Percentiles rank a stretch among this genome's conserved stretches.
Conservation (phyloP, 2,888 invertebrate genomes). For the Torymus tubicola region DNA sequence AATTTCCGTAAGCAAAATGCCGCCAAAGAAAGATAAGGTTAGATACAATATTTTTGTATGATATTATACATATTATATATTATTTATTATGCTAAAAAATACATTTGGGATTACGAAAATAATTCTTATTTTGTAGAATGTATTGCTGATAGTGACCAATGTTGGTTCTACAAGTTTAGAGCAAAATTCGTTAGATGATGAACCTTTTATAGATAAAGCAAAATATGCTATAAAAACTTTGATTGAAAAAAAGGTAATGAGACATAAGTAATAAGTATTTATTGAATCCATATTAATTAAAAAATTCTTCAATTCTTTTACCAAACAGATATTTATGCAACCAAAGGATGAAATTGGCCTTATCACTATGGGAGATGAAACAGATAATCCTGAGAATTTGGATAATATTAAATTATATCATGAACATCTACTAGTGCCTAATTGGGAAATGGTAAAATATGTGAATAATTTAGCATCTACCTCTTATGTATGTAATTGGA, state of each 20-base stretch:
- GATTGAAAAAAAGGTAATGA: slow-evolving; percentile 62
- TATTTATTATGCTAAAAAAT: slow-evolving; percentile 6
- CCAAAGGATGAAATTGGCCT: slow-evolving; percentile 65
- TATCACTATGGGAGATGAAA: slow-evolving; percentile 62
- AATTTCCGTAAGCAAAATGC: slow-evolving; percentile 16
- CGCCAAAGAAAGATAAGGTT: slow-evolving; percentile 35
- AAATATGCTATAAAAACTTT: slow-evolving; percentile 59
- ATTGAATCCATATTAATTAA: not conserved
- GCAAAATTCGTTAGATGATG: slow-evolving; percentile 42
- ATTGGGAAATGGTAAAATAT: slow-evolving; percentile 62
- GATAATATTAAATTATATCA: slow-evolving; percentile 60
- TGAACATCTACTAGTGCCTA: slow-evolving; percentile 57
- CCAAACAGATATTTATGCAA: slow-evolving; percentile 64
- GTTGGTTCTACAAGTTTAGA: slow-evolving; percentile 57
- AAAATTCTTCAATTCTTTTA: slow-evolving; percentile 22
- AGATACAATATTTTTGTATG: not conserved
- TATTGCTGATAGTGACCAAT: slow-evolving; percentile 61
- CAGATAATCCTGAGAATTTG: slow-evolving; percentile 58
- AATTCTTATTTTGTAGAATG: slow-evolving; percentile 59
- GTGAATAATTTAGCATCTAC: slow-evolving; percentile 58
- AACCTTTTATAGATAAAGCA: slow-evolving; percentile 61
- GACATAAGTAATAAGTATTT: too few species aligned
- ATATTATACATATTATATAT: not conserved
- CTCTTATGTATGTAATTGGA: slow-evolving; percentile 60
- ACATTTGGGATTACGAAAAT: not conserved